Evolutionary conservation across 2,888 invertebrate species (phyloP).

Genomic region (Athetis lepigone): DNA sequence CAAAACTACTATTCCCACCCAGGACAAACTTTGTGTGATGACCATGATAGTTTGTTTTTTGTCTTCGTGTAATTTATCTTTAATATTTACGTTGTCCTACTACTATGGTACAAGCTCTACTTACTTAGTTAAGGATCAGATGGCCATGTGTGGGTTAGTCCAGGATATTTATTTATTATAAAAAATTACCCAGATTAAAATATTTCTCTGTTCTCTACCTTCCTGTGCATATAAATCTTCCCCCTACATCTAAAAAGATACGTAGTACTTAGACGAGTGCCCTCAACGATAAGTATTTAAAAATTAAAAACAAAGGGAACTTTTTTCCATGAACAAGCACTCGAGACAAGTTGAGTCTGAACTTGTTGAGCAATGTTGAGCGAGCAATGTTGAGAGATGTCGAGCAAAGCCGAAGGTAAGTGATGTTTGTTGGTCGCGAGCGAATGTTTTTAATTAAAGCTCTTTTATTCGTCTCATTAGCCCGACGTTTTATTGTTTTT

Average conservation of each 20-base stretch:
- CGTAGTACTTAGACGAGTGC: constrained; percentile 38
- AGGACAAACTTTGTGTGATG: no score
- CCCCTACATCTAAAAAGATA: constrained; percentile 24
- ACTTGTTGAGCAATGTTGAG: constrained; percentile 57
- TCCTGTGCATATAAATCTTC: constrained; percentile 8
- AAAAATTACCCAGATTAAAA: no score
- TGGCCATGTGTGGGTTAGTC: no score
- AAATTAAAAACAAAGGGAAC: constrained; percentile 65
- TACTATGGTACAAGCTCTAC: no score
- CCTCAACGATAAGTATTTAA: constrained; percentile 56
- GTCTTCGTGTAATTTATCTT: no score
- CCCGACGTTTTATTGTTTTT: background rate
- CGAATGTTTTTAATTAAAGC: constrained; percentile 61
- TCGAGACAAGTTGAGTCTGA: constrained; percentile 60
- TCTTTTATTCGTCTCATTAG: constrained; percentile 48
- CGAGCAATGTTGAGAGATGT: constrained; percentile 49
- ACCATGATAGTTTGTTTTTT: no score
- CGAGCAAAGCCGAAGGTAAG: constrained; percentile 55
- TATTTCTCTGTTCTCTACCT: background rate
- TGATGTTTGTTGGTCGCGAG: constrained; percentile 60
- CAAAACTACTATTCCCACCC: no score
- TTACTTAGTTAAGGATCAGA: no score
- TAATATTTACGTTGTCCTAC: no score
- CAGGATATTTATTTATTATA: no score
- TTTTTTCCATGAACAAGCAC: constrained; percentile 59